Evolutionary conservation across 2,113 vertebrate species (phyloP).

Genomic region (Scophthalmus maximus): DNA sequence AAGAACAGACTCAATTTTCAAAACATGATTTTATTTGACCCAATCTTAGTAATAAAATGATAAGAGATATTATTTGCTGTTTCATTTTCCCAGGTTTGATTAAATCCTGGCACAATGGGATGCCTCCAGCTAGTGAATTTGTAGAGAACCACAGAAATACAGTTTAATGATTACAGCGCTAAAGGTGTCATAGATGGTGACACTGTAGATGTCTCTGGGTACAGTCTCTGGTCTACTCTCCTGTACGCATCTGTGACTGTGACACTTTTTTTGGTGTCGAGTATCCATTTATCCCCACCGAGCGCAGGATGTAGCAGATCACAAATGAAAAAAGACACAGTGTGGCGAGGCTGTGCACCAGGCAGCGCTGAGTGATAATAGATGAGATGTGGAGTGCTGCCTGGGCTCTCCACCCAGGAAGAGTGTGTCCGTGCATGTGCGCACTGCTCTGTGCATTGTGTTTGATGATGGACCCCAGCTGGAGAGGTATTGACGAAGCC

Average conservation of each 20-base stretch:
- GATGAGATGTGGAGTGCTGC: slow-evolving; percentile 76
- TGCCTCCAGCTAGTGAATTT: background rate
- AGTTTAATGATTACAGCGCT: slow-evolving; percentile 27
- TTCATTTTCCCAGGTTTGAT: background rate
- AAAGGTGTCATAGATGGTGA: slow-evolving; percentile 5
- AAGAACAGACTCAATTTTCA: background rate
- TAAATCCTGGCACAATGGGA: background rate
- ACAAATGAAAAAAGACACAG: slow-evolving; percentile 72
- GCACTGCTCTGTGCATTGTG: slow-evolving; percentile 66
- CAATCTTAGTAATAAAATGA: background rate
- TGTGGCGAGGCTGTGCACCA: slow-evolving; percentile 61
- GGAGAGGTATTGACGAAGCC: slow-evolving; percentile 76
- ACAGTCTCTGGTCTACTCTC: slow-evolving; percentile 41
- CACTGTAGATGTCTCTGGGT: background rate
- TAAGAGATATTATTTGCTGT: background rate
- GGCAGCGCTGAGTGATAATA: slow-evolving; percentile 73
- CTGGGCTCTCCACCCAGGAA: slow-evolving; percentile 66
- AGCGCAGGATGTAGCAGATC: slow-evolving; percentile 62
- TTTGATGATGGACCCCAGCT: slow-evolving; percentile 78
- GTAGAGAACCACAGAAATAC: background rate
- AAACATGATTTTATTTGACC: slow-evolving; percentile 11
- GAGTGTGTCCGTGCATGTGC: slow-evolving; percentile 66
- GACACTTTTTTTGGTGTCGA: slow-evolving; percentile 60
- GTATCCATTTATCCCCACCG: slow-evolving; percentile 58
- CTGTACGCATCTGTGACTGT: slow-evolving; percentile 58